These are phyloP conservation scores for Andrena marginata DNA, from an alignment of 2,888 invertebrate species.

Conservation along the genomic window DNA sequence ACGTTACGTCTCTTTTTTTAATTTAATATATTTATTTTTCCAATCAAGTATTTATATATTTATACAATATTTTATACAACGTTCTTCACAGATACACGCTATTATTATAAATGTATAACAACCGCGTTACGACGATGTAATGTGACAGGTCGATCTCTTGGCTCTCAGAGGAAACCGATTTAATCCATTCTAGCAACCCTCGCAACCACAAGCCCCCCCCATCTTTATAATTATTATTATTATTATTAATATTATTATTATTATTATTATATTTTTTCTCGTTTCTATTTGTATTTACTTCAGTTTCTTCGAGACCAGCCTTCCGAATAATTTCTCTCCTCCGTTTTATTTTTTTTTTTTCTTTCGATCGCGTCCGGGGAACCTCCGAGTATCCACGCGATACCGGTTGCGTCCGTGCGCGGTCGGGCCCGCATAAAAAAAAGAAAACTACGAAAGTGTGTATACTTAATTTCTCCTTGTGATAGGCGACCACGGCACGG, in stretches of 20 bases:
- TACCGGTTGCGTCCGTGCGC: not conserved
- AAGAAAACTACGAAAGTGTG: constrained; percentile 57
- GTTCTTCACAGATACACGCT: constrained; percentile 80
- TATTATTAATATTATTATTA: constrained; percentile 1
- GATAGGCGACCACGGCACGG: constrained; percentile 69
- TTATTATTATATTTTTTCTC: constrained; percentile 31
- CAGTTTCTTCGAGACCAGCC: constrained; percentile 44
- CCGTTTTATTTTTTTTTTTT: constrained; percentile 7
- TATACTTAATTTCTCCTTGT: constrained; percentile 83
- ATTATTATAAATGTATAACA: constrained; percentile 47
- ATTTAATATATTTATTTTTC: constrained; percentile 85
- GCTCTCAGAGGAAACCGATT: constrained; percentile 80
- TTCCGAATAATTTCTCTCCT: constrained; percentile 13
- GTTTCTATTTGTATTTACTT: constrained; percentile 36
- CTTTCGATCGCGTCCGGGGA: constrained; percentile 10
- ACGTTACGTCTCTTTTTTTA: constrained; percentile 83
- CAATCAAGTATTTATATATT: constrained; percentile 85
- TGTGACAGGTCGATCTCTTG: constrained; percentile 83
- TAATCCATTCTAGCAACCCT: constrained; percentile 54
- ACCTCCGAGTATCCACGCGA: not conserved
- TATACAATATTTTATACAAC: constrained; percentile 85
- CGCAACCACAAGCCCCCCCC: constrained; percentile 32
- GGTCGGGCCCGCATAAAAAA: not conserved
- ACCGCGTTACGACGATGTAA: constrained; percentile 65
- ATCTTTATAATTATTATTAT: not conserved